A percentile compares a stretch with the other conserved stretches of the same genome.
Conservation (phyloP, 2,888 invertebrate genomes). For the Carterocephalus palaemon region DNA sequence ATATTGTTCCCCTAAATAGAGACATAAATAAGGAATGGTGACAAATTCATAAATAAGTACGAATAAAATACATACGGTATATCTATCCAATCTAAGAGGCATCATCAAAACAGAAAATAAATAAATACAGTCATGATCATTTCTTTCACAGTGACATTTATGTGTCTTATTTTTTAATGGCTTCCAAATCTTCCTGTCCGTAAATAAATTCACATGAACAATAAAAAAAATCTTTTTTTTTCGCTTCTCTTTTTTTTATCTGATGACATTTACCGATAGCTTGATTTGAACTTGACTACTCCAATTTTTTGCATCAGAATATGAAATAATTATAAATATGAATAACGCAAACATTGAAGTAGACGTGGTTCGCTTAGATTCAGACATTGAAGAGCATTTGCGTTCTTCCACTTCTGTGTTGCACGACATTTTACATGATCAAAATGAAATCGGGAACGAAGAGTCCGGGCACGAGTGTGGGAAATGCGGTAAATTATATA, state of each 20-base stretch:
- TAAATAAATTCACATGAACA: slow-evolving; percentile 22
- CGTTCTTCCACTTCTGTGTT: slow-evolving; percentile 48
- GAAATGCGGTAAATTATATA: slow-evolving; percentile 60
- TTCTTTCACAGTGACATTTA: too few relatives aligned
- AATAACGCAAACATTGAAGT: slow-evolving; percentile 29
- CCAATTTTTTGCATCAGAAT: too few relatives aligned
- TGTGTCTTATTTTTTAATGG: too few relatives aligned
- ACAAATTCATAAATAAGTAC: slow-evolving; percentile 1
- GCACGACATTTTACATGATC: slow-evolving; percentile 44
- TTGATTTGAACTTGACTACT: too few relatives aligned
- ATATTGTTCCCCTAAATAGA: slow-evolving; percentile 6
- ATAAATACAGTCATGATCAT: too few relatives aligned
- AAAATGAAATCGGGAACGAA: slow-evolving; percentile 26
- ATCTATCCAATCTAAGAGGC: too few relatives aligned
- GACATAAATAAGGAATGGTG: too few relatives aligned
- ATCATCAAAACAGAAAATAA: too few relatives aligned
- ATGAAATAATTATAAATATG: slow-evolving; percentile 9
- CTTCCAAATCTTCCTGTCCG: neutral
- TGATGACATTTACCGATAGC: slow-evolving; percentile 25
- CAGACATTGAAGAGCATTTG: slow-evolving; percentile 47
- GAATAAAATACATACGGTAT: neutral
- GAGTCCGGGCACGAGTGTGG: slow-evolving; percentile 56
- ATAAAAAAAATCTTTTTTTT: slow-evolving; percentile 30
- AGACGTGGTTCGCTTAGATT: slow-evolving; percentile 42
- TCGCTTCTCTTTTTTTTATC: slow-evolving; percentile 29